Percentiles rank a stretch among this genome's conserved stretches.
Evolutionary conservation across 1,140 invertebrate species (phyloP).

Genomic region (Euura lappo): DNA sequence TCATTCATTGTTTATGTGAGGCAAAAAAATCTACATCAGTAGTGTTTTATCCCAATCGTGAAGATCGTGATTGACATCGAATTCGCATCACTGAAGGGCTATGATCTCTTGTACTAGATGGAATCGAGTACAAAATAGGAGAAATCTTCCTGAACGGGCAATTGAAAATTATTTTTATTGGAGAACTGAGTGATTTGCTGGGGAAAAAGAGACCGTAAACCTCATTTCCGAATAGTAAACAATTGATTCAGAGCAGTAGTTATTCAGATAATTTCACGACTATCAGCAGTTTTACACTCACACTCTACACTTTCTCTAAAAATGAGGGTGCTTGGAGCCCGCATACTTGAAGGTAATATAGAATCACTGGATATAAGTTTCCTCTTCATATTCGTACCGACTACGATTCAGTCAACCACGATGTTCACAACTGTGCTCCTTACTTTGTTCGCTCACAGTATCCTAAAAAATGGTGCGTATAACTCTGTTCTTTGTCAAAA

Average conservation of each 20-base stretch:
- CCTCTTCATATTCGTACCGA: constrained; percentile 28
- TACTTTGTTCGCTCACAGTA: constrained; percentile 11
- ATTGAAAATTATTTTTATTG: too few relatives aligned
- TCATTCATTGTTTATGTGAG: too few relatives aligned
- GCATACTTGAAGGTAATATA: constrained; percentile 13
- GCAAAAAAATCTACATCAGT: too few relatives aligned
- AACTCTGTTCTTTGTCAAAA: not conserved
- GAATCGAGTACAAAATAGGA: too few relatives aligned
- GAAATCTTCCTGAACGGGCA: too few relatives aligned
- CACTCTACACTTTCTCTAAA: constrained; percentile 17
- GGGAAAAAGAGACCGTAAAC: too few relatives aligned
- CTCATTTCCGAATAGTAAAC: constrained; percentile 9
- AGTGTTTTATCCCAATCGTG: too few relatives aligned
- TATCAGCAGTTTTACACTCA: not conserved
- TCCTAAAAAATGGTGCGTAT: not conserved
- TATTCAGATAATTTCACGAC: constrained; percentile 13
- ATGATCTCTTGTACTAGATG: too few relatives aligned
- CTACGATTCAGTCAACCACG: constrained; percentile 18
- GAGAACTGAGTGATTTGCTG: too few relatives aligned
- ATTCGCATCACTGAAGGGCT: too few relatives aligned
- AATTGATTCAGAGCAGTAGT: not conserved
- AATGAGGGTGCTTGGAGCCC: constrained; percentile 20
- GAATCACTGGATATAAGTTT: constrained; percentile 19
- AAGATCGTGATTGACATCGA: too few relatives aligned
- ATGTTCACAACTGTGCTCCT: constrained; percentile 25